phyloP scores from a whole-genome alignment of 2,888 invertebrate species.

The Lypha dubia region DNA sequence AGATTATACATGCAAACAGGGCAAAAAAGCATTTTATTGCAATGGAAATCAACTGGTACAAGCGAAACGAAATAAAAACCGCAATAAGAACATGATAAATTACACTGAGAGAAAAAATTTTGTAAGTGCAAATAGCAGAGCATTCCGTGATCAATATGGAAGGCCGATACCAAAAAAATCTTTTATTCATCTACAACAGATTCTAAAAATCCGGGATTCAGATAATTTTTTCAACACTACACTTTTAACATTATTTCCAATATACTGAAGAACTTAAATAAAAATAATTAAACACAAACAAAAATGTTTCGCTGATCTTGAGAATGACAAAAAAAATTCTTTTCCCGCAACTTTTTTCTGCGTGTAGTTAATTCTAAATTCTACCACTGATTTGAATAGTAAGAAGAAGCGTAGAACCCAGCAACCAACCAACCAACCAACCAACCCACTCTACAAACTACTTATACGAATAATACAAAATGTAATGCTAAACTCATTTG shows the following conservation, averaged over 20 bases:
- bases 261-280: too few relatives aligned
- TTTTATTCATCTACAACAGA: too few relatives aligned
- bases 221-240: too few relatives aligned
- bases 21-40: slow-evolving; percentile 60
- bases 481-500: slow-evolving; percentile 68
- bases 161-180: too few relatives aligned
- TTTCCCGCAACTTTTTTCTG: neutral
- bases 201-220: too few relatives aligned
- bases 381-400: slow-evolving; percentile 15
- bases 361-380: slow-evolving; percentile 38
- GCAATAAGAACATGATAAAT: slow-evolving; percentile 30
- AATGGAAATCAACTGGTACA: slow-evolving; percentile 58
- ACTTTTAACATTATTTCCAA: too few relatives aligned
- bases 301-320: too few relatives aligned
- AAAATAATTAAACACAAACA: too few relatives aligned
- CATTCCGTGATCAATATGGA: too few relatives aligned
- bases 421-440: too few relatives aligned
- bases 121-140: neutral
- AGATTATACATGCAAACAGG: slow-evolving; percentile 54
- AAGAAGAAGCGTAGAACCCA: neutral
- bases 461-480: slow-evolving; percentile 46
- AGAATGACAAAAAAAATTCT: too few relatives aligned
- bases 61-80: slow-evolving; percentile 25
- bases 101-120: slow-evolving; percentile 43
- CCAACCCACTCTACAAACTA: too few relatives aligned